phyloP scores from a whole-genome alignment of 1,140 invertebrate genomes.

The Orussus abietinus region DNA sequence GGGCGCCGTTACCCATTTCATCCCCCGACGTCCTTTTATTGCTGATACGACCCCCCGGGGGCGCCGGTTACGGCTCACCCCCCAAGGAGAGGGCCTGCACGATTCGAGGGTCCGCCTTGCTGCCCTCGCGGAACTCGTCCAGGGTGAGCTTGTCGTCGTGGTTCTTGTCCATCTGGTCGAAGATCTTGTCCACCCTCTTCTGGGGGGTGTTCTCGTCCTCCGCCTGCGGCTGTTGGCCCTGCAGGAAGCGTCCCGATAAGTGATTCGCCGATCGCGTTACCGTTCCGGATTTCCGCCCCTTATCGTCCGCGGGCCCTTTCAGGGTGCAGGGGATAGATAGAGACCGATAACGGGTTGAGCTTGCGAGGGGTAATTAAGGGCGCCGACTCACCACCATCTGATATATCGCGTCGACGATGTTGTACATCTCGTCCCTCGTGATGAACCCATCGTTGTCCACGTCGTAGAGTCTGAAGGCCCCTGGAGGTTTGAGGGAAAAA shows the following conservation, averaged over 20 bases:
- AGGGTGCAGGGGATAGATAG: too few species aligned
- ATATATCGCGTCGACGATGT: conserved; percentile 98
- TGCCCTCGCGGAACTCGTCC: conserved; percentile 97
- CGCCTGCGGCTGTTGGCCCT: conserved; percentile 85
- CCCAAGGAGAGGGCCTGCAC: conserved; percentile 89
- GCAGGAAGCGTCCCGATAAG: too few species aligned
- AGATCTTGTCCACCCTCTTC: conserved; percentile 95
- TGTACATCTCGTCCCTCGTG: conserved; percentile 96
- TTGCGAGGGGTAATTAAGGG: too few species aligned
- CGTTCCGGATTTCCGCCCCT: too few species aligned
- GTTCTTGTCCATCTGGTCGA: conserved; percentile 98
- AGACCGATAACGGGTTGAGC: too few species aligned
- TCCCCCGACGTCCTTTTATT: not conserved
- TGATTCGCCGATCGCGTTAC: too few species aligned
- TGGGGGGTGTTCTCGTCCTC: conserved; percentile 95
- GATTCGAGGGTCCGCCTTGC: conserved; percentile 97
- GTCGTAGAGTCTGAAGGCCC: conserved; percentile 96
- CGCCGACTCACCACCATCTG: conserved; percentile 90
- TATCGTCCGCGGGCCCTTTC: too few species aligned
- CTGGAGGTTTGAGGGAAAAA: too few species aligned
- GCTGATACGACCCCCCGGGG: not conserved
- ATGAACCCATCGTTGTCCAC: conserved; percentile 98
- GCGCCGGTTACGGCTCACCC: conserved; percentile 60
- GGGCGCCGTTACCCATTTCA: not conserved
- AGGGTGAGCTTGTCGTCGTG: conserved; percentile 95